Conservation (phyloP, 2,113 vertebrate genomes). For the Cavia porcellus region DNA sequence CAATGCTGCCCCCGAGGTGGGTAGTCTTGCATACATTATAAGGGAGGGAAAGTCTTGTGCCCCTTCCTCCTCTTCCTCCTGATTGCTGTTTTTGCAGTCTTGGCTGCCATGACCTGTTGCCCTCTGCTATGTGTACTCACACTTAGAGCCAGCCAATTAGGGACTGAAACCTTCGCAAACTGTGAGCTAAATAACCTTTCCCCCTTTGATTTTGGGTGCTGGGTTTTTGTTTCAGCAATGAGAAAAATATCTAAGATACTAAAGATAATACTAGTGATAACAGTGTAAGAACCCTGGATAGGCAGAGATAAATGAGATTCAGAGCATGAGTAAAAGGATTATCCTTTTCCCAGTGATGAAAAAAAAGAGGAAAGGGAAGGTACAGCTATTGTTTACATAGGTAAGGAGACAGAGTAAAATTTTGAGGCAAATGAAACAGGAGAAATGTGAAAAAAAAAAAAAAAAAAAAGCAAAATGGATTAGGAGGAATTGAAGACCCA, state of each 20-base stretch:
- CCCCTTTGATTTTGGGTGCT: background rate
- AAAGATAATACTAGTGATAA: background rate
- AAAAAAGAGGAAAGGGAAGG: background rate
- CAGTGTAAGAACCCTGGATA: background rate
- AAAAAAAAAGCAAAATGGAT: background rate
- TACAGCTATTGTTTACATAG: background rate
- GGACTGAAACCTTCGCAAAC: background rate
- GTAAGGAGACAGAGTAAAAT: background rate
- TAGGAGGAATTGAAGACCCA: background rate
- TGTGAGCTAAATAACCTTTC: background rate
- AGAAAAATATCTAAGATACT: background rate
- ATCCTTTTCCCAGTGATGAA: background rate
- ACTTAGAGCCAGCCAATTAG: background rate
- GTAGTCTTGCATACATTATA: background rate
- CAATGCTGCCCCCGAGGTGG: background rate
- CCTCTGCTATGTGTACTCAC: no score
- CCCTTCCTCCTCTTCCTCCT: background rate
- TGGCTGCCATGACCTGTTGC: background rate
- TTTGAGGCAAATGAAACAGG: slow-evolving; percentile 56
- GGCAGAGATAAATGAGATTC: background rate
- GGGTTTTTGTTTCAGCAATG: background rate
- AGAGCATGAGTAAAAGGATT: background rate
- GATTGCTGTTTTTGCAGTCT: background rate
- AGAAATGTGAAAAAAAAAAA: background rate
- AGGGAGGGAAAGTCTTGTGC: background rate